Evolutionary conservation across 1,140 invertebrate genomes (phyloP), one percentile per base, ranked within the genome.

Genomic region (Megathymus violae): DNA sequence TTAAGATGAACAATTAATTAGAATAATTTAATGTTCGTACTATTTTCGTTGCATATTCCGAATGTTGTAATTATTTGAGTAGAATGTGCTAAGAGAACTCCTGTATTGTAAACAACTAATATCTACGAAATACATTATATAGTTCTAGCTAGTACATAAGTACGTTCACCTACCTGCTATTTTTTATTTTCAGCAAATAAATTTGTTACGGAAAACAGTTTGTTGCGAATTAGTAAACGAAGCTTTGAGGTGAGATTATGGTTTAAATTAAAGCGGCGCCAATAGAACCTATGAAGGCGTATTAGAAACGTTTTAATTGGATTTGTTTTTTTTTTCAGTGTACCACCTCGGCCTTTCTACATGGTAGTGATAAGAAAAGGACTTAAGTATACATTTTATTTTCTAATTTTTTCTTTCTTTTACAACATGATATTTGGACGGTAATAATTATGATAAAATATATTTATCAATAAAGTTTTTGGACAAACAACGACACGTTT

Each of bases 311-410:
- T 25, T n/a, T 22, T 31, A 19, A 19, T 6, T 41, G 5, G 9
- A 41, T 9, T 2, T 16, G 16, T 41, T 59, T 59, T 66, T 63
- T 63, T 44, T 89, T 88, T 54, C 85, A 89, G 87, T 1, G 15
- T 86, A 7, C 84, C 80, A 1, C 76, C 50, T 10, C 71, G 36
- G 34, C 77, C 86, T 11, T 56, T 62, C 14, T 78, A 78, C 67
- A 41, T 50, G 11, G 58, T 82, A 6, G 11, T 82, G 36, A 13
- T 89, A 11, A 44, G 48, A 19, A 86, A 78, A 69, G 83, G 75
- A 56, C n/a, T 89, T 17, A 88, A 85, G 65, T 77, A 66, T 17
- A 74, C 79, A 34, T 82, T 87, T 79, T 85, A 81, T 50, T 89
- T 88, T 69, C 50, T 84, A 17, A 41, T 89, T 14, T 89, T 88